Conservation (phyloP, 2,113 vertebrate genomes). For the Ctenodactylus gundi region DNA sequence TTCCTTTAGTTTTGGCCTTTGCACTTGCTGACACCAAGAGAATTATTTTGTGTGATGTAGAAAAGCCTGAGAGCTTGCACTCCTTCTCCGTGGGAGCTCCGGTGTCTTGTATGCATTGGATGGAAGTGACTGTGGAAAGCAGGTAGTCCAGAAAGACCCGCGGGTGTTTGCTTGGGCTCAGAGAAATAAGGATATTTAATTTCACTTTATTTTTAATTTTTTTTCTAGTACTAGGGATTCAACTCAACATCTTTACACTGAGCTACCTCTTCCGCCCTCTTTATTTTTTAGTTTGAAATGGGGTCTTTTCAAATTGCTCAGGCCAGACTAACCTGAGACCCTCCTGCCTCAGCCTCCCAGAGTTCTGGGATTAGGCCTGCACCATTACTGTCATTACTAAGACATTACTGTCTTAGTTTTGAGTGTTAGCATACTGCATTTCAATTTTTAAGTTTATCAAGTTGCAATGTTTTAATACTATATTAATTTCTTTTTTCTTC, state of each 20-base stretch:
- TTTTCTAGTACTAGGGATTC: no score
- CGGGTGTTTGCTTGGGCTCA: no score
- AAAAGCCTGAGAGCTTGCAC: slow-evolving; percentile 97
- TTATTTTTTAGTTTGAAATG: no score
- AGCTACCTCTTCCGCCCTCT: no score
- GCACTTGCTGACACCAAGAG: slow-evolving; percentile 93
- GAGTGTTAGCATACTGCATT: background rate
- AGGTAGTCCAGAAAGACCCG: slow-evolving; percentile 83
- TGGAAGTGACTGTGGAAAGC: slow-evolving; percentile 96
- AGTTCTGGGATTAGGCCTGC: background rate
- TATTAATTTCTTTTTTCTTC: background rate
- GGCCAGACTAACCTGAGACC: no score
- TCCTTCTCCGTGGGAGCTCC: slow-evolving; percentile 90
- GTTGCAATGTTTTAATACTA: background rate
- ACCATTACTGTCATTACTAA: no score
- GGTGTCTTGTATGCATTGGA: slow-evolving; percentile 97
- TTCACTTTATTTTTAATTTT: no score
- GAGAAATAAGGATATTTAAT: background rate
- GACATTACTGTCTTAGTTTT: background rate
- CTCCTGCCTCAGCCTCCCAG: background rate
- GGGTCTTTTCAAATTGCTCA: no score
- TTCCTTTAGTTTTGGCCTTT: slow-evolving; percentile 93
- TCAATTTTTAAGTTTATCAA: background rate
- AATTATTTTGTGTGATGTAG: slow-evolving; percentile 95
- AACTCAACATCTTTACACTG: no score